Conservation (phyloP, 1,140 invertebrate species). For the Ridgeia piscesae region DNA sequence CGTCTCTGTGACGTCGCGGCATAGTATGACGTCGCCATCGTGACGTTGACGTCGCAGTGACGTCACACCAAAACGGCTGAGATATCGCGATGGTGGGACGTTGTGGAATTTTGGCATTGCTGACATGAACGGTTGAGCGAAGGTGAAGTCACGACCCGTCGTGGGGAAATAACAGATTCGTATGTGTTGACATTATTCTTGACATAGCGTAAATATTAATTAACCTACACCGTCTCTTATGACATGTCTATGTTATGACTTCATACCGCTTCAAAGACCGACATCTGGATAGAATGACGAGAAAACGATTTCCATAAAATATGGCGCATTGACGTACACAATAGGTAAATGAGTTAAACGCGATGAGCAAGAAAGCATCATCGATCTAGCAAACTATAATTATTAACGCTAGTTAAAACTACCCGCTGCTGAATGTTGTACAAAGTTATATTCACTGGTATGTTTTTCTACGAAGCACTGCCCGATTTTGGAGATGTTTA, state of each 20-base stretch:
- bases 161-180: neutral
- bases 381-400: too few species aligned
- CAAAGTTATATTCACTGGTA: neutral
- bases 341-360: neutral
- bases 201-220: neutral
- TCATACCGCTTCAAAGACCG: neutral
- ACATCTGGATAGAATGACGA: neutral
- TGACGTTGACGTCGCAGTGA: too few species aligned
- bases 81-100: neutral
- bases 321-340: neutral
- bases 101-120: neutral
- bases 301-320: neutral
- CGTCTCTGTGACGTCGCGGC: neutral
- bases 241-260: too few species aligned
- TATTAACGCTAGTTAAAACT: neutral
- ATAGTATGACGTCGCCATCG: neutral
- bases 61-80: neutral
- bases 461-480: neutral
- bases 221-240: neutral
- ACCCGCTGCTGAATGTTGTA: neutral
- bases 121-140: neutral
- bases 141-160: neutral
- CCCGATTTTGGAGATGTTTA: neutral
- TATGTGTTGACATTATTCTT: neutral
- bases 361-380: neutral